Evolutionary conservation across 2,113 vertebrate genomes (phyloP).

Genomic region (Dasyurus viverrinus): DNA sequence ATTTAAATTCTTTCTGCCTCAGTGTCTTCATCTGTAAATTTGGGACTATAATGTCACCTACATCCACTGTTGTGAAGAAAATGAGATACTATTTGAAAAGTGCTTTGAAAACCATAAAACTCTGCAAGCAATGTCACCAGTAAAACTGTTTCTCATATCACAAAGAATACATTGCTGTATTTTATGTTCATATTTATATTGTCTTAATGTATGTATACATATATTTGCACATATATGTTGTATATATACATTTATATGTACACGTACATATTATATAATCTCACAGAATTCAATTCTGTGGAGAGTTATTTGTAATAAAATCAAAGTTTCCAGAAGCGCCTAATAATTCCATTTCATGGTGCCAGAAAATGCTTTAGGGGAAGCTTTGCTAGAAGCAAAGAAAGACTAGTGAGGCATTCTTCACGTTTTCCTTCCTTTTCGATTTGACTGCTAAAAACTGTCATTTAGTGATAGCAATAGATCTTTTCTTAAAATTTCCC

Average conservation of each 20-base stretch:
- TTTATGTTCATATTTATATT: neutral
- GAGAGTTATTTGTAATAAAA: neutral
- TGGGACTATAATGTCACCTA: neutral
- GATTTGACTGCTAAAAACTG: neutral
- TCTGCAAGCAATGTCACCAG: neutral
- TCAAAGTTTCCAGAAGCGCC: neutral
- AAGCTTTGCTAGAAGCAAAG: neutral
- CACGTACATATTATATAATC: neutral
- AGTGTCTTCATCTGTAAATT: neutral
- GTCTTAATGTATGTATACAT: neutral
- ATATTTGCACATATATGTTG: too few relatives aligned
- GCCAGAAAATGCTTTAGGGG: neutral
- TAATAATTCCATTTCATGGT: neutral
- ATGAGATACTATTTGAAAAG: neutral
- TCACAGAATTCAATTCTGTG: neutral
- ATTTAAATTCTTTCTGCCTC: neutral
- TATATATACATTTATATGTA: neutral
- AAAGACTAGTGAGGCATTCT: neutral
- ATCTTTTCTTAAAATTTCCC: conserved; percentile 40
- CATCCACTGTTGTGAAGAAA: neutral
- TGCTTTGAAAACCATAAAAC: neutral
- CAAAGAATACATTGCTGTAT: neutral
- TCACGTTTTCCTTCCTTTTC: neutral
- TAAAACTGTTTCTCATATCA: neutral
- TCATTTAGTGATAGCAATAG: conserved; percentile 7